Evolutionary conservation across 1,140 invertebrate species (phyloP).

Genomic region (Oedothorax gibbosus): DNA sequence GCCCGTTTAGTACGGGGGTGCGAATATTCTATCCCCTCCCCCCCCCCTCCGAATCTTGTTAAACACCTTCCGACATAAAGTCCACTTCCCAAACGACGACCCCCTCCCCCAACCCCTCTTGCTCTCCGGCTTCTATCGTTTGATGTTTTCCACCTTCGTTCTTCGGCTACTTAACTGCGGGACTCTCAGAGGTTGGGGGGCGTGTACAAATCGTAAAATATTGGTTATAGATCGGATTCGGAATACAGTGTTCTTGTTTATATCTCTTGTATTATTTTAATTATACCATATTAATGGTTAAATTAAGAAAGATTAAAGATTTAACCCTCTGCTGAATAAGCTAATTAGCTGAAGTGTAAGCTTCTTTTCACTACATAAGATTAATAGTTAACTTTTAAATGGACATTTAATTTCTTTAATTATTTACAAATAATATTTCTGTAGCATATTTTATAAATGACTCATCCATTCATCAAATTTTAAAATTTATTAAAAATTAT

Average conservation of each 20-base stretch:
- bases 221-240: not conserved
- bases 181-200: conserved; percentile 31
- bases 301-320: not conserved
- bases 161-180: conserved; percentile 56
- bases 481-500: too few species aligned
- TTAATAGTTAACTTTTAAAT: too few species aligned
- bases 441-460: too few species aligned
- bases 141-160: conserved; percentile 48
- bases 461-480: too few species aligned
- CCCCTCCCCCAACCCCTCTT: conserved; percentile 32
- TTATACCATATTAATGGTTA: too few species aligned
- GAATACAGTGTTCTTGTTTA: too few species aligned
- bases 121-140: not conserved
- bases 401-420: too few species aligned
- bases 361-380: too few species aligned
- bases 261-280: not conserved
- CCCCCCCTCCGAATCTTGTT: conserved; percentile 47
- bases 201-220: not conserved
- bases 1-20: conserved; percentile 29
- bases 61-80: conserved; percentile 61
- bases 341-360: not conserved
- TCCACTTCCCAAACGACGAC: conserved; percentile 60
- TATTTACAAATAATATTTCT: too few species aligned
- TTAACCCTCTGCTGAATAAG: not conserved
- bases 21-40: conserved; percentile 12